Percentiles rank a stretch among this genome's conserved stretches.
Evolutionary conservation across 2,113 vertebrate species (phyloP).

Genomic region (Neogobius melanostomus): DNA sequence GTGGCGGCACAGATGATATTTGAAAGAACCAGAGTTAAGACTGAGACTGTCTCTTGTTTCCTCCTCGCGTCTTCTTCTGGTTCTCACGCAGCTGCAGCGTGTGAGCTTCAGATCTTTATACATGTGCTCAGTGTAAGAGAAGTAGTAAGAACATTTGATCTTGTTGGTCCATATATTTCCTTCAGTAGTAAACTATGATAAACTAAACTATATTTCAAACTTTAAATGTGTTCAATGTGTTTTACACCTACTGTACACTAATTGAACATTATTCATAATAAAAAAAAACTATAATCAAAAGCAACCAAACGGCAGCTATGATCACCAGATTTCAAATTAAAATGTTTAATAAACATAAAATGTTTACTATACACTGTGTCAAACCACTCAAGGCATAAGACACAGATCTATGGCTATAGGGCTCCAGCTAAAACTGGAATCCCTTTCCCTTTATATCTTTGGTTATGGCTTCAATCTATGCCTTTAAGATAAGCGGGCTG

Average conservation of each 20-base stretch:
- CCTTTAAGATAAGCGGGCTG: slow-evolving; percentile 48
- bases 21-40: neutral
- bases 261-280: neutral
- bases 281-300: too few relatives aligned
- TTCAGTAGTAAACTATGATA: too few relatives aligned
- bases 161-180: neutral
- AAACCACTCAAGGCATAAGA: too few relatives aligned
- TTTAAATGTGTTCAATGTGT: neutral
- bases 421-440: slow-evolving; percentile 22
- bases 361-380: too few relatives aligned
- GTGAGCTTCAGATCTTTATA: neutral
- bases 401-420: slow-evolving; percentile 8
- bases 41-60: slow-evolving; percentile 1
- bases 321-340: too few relatives aligned
- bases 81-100: neutral
- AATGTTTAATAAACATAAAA: too few relatives aligned
- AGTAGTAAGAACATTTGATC: neutral
- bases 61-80: slow-evolving; percentile 4
- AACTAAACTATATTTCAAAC: neutral
- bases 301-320: too few relatives aligned
- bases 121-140: slow-evolving; percentile 1
- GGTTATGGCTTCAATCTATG: slow-evolving; percentile 37
- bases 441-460: slow-evolving; percentile 28
- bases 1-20: slow-evolving; percentile 10
- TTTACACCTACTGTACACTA: neutral